Percentiles rank a stretch among this genome's conserved stretches.
Conservation (phyloP, 2,888 invertebrate genomes). For the Scelioninae gen. 1 region DNA sequence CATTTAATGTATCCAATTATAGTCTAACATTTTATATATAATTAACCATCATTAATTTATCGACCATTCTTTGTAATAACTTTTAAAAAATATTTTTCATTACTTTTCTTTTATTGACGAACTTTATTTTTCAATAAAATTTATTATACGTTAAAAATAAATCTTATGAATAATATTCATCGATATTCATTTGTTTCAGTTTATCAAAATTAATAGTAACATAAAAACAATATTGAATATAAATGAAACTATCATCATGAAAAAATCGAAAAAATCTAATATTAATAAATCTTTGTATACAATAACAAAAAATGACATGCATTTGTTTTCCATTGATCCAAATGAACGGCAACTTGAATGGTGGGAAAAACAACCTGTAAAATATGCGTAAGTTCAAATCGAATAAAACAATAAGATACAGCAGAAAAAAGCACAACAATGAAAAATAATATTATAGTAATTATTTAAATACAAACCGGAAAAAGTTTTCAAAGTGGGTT, state of each 20-base stretch:
- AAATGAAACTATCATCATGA: not conserved
- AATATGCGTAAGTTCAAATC: conserved; percentile 72
- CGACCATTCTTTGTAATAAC: conserved; percentile 8
- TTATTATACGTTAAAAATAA: not conserved
- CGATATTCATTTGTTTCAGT: not conserved
- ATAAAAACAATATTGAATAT: not conserved
- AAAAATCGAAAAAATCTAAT: not conserved
- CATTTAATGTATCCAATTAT: too few relatives aligned
- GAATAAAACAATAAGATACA: not conserved
- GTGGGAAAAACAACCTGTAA: conserved; percentile 72
- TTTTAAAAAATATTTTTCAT: conserved; percentile 18
- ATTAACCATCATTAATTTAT: too few relatives aligned
- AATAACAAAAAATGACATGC: conserved; percentile 44
- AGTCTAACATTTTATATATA: too few relatives aligned
- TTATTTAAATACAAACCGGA: not conserved
- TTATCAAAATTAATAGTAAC: conserved; percentile 2
- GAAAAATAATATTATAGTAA: not conserved
- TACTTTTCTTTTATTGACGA: conserved; percentile 11
- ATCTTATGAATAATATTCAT: not conserved
- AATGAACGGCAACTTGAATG: conserved; percentile 64
- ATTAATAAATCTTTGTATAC: not conserved
- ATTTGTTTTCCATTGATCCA: conserved; percentile 67
- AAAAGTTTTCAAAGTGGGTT: conserved; percentile 21
- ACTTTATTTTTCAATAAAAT: not conserved
- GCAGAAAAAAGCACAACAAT: not conserved